Evolutionary conservation across 2,888 invertebrate species (phyloP).

Genomic region (Oscheius myriophilus): DNA sequence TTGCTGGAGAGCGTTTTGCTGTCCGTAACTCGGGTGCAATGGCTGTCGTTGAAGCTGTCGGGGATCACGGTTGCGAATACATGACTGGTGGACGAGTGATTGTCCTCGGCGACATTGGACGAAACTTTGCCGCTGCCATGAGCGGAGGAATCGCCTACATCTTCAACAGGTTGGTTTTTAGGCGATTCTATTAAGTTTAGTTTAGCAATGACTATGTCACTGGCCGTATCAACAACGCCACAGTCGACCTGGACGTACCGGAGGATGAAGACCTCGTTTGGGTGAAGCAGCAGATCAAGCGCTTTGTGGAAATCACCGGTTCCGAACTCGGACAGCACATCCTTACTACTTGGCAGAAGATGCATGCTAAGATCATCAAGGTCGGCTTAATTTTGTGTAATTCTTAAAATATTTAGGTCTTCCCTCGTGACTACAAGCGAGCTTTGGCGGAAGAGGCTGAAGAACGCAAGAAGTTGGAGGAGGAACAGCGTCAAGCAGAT

Average conservation of each 20-base stretch:
- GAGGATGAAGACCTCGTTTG: slow-evolving; percentile 81
- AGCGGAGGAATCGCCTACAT: slow-evolving; percentile 95
- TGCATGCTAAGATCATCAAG: slow-evolving; percentile 86
- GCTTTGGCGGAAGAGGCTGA: slow-evolving; percentile 80
- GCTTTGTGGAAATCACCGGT: slow-evolving; percentile 86
- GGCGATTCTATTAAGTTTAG: not conserved
- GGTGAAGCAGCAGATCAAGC: slow-evolving; percentile 82
- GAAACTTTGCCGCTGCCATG: slow-evolving; percentile 99
- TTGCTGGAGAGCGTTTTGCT: slow-evolving; percentile 97
- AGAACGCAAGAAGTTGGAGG: slow-evolving; percentile 80
- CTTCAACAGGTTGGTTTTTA: slow-evolving; percentile 79
- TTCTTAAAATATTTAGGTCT: slow-evolving; percentile 76
- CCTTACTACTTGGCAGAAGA: slow-evolving; percentile 82
- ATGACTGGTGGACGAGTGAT: slow-evolving; percentile 89
- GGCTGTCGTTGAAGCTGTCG: slow-evolving; percentile 96
- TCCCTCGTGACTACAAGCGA: slow-evolving; percentile 94
- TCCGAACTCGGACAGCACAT: slow-evolving; percentile 85
- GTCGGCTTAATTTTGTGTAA: slow-evolving; percentile 69
- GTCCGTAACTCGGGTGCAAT: slow-evolving; percentile 95
- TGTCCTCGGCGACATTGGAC: slow-evolving; percentile 90
- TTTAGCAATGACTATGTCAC: slow-evolving; percentile 24
- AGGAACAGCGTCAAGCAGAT: slow-evolving; percentile 21
- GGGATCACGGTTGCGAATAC: slow-evolving; percentile 99
- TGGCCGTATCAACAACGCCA: slow-evolving; percentile 84
- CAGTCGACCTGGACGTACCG: slow-evolving; percentile 87